phyloP scores from a whole-genome alignment of 2,888 invertebrate genomes.

The Seira ritae region DNA sequence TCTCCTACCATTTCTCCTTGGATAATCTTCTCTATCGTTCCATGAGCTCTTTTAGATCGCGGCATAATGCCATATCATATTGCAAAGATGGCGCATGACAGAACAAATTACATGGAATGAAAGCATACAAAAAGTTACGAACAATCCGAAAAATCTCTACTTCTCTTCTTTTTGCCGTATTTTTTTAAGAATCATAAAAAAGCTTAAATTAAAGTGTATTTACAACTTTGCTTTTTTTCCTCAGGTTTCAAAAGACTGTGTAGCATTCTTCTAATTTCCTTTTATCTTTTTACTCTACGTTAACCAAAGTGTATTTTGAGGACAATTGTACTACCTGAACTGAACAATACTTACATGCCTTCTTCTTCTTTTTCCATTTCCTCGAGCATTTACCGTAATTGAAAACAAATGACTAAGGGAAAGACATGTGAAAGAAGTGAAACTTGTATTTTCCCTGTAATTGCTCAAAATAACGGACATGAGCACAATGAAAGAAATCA shows the following conservation, averaged over 20 bases:
- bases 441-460: background rate
- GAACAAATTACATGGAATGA: slow-evolving; percentile 7
- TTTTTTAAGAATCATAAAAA: background rate
- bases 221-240: too few species aligned
- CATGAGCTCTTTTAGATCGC: too few species aligned
- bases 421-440: background rate
- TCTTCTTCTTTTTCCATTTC: too few species aligned
- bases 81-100: background rate
- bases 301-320: too few species aligned
- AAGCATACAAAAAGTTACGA: background rate
- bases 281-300: background rate
- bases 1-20: too few species aligned
- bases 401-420: background rate
- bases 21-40: too few species aligned
- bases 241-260: background rate
- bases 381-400: background rate
- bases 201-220: background rate
- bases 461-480: background rate
- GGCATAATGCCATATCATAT: too few species aligned
- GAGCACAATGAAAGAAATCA: background rate
- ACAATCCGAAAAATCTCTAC: too few species aligned
- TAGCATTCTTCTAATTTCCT: background rate
- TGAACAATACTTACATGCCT: too few species aligned
- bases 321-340: too few species aligned
- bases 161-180: too few species aligned